A percentile compares a stretch with the other conserved stretches of the same genome.
These are phyloP conservation scores for Amiota mariae DNA, from an alignment of 2,888 invertebrate genomes.

Conservation along the genomic window DNA sequence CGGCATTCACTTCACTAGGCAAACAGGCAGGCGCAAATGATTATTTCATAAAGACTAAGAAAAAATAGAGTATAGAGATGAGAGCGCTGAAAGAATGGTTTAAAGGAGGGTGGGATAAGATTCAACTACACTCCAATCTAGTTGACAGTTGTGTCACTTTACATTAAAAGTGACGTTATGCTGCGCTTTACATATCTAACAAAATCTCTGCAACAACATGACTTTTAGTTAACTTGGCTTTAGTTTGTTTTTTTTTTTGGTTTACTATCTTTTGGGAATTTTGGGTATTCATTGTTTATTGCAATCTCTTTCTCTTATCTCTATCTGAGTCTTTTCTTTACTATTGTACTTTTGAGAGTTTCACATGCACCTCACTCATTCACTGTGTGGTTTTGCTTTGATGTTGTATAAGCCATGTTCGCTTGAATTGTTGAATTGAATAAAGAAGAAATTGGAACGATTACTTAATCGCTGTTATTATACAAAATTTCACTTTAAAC, in stretches of 20 bases:
- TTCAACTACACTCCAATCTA: not conserved
- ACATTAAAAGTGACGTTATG: constrained; percentile 26
- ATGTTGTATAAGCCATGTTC: constrained; percentile 13
- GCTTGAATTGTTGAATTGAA: not conserved
- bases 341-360: constrained; percentile 18
- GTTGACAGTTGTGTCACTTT: constrained; percentile 30
- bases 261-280: not conserved
- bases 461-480: not conserved
- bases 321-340: not conserved
- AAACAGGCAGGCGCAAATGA: constrained; percentile 22
- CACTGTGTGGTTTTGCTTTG: no score
- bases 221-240: constrained; percentile 5
- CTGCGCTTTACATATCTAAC: constrained; percentile 22
- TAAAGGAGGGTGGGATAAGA: not conserved
- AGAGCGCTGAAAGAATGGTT: no score
- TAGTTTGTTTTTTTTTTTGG: constrained; percentile 15
- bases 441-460: constrained; percentile 16
- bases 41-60: not conserved
- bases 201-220: not conserved
- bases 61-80: no score
- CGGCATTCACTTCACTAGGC: not conserved
- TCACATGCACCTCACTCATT: constrained; percentile 17
- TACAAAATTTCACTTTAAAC: constrained; percentile 4
- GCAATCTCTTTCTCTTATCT: constrained; percentile 13
- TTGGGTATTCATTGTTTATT: constrained; percentile 18